Evolutionary conservation across 2,797 vertebrate genomes (phyloP), one percentile per base, ranked within the genome.

Genomic region (Epinephelus coioides): DNA sequence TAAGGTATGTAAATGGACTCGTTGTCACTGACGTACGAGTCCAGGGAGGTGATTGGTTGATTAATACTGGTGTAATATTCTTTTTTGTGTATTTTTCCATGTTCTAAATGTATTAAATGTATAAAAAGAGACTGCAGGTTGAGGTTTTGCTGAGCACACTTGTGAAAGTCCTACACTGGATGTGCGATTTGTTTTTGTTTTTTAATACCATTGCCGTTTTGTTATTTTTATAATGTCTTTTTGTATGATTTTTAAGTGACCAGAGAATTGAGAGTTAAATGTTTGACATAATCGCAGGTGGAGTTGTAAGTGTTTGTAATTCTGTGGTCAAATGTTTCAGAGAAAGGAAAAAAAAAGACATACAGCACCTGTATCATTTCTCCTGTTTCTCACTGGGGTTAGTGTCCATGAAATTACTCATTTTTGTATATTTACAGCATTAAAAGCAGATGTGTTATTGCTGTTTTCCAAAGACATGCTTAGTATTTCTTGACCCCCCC

Each of bases 101-200:
- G 92, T 93, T 93, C 56, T 95, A 94, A 94, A 93, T 95, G 95
- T 96, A 94, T 93, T 95, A 94, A 94, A 93, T 95, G 92, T 95
- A 79, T 92, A 87, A 92, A 94, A 91, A 93, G 84, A 93, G 89
- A 89, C 84, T 92, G 88, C 86, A 88, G 90, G 92, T 92, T 91
- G 91, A 92, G 90, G 90, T 89, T 89, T 93, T 91, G 84, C 89
- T 84, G 89, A 89, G 94, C 91, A 93, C 94, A 92, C 94, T 91
- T 93, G 93, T 96, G 92, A 95, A 96, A 95, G 95, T 96, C 94
- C 88, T 92, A 96, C 96, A 96, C 96, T 96, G 96, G 95, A 96
- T 96, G 91, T 95, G 94, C 79, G 83, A 86, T 43, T 43, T 49
- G 53, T 78, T 80, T 62, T 60, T 73, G 25, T 84, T 60, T 84